Evolutionary conservation across 1,140 invertebrate species (phyloP).

Genomic region (Bicyclus anynana): DNA sequence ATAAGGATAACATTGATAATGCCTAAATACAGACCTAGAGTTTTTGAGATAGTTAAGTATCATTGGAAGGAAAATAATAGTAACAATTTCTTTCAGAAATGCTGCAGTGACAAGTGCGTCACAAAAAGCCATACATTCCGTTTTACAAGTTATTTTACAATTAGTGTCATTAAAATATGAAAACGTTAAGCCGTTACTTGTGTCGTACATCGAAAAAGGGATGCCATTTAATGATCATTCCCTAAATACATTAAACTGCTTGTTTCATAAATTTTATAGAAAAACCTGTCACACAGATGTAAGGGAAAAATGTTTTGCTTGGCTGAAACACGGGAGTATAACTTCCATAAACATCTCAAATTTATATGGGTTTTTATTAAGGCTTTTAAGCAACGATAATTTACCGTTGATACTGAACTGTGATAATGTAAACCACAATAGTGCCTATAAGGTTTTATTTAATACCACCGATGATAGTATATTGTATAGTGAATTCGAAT

Average conservation of each 20-base stretch:
- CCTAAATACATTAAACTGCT: conserved; percentile 40
- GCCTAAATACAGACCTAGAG: too few species aligned
- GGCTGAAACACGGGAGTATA: conserved; percentile 41
- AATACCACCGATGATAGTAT: conserved; percentile 46
- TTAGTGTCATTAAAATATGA: conserved; percentile 39
- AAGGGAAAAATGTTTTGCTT: conserved; percentile 42
- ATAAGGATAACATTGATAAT: too few species aligned
- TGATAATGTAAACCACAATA: conserved; percentile 12
- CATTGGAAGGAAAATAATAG: background rate
- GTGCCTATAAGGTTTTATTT: conserved; percentile 44
- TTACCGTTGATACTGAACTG: conserved; percentile 4
- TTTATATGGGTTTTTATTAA: conserved; percentile 39
- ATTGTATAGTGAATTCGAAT: conserved; percentile 59
- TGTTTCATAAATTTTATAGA: conserved; percentile 50
- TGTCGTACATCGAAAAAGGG: conserved; percentile 52
- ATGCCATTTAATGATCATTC: conserved; percentile 54
- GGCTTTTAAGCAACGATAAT: conserved; percentile 53
- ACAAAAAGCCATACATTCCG: conserved; percentile 45
- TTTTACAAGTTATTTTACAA: conserved; percentile 45
- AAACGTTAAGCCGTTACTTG: conserved; percentile 43
- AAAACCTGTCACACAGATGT: conserved; percentile 42
- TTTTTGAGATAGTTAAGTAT: too few species aligned
- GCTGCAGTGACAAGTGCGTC: conserved; percentile 35
- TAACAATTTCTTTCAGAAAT: conserved; percentile 44
- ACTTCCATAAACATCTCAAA: conserved; percentile 22